A percentile compares a stretch with the other conserved stretches of the same genome.
Evolutionary conservation across 2,888 invertebrate genomes (phyloP).

Genomic region (Drosophila kambysellisi): DNA sequence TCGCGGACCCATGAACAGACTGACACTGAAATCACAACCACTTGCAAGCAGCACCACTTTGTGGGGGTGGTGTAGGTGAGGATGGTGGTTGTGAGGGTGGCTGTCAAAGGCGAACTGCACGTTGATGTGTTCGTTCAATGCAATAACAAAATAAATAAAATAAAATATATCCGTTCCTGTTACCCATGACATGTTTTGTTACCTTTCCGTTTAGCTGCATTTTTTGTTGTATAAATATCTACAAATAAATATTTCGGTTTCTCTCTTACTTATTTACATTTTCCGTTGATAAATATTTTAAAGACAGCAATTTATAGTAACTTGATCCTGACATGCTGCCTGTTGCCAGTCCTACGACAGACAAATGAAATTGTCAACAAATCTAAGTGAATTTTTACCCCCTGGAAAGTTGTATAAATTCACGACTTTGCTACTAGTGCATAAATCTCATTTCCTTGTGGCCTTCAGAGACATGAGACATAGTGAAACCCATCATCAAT

Average conservation of each 20-base stretch:
- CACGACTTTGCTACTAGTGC: background rate
- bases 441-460: background rate
- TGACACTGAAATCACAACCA: conserved; percentile 26
- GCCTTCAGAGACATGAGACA: background rate
- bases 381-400: conserved; percentile 6
- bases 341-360: background rate
- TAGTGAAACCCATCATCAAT: background rate
- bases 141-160: conserved; percentile 17
- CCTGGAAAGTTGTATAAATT: background rate
- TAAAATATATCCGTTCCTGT: conserved; percentile 34
- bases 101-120: conserved; percentile 23
- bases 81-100: background rate
- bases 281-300: conserved; percentile 64
- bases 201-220: conserved; percentile 47
- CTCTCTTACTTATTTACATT: conserved; percentile 19
- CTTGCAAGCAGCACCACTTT: conserved; percentile 47
- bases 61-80: background rate
- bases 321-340: conserved; percentile 35
- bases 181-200: conserved; percentile 43
- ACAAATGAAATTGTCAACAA: conserved; percentile 7
- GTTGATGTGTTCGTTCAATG: conserved; percentile 56
- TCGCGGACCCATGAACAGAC: conserved; percentile 37
- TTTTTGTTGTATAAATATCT: conserved; percentile 10
- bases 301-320: conserved; percentile 59
- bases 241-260: conserved; percentile 47